Percentiles rank a stretch among this genome's conserved stretches.
These are phyloP conservation scores for Acutogordius australiensis DNA, from an alignment of 2,888 invertebrate species.

Conservation along the genomic window DNA sequence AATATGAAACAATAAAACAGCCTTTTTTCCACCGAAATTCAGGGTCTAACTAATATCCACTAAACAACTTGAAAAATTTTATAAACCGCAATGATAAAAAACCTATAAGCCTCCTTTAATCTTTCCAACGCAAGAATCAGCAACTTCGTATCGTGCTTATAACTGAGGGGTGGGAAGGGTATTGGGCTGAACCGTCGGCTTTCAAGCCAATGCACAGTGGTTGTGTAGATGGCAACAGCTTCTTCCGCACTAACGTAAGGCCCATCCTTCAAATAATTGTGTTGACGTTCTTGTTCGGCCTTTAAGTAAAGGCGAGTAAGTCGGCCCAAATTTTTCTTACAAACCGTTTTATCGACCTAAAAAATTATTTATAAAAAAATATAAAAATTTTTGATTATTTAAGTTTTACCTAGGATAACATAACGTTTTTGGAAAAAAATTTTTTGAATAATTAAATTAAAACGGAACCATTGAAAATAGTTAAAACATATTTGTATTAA, in stretches of 20 bases:
- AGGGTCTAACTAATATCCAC: too few species aligned
- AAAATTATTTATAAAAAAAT: too few species aligned
- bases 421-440: too few species aligned
- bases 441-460: too few species aligned
- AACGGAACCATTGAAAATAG: too few species aligned
- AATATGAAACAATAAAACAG: too few species aligned
- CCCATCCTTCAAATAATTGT: conserved; percentile 95
- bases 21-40: too few species aligned
- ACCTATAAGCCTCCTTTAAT: conserved; percentile 70
- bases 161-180: conserved; percentile 91
- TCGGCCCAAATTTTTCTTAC: conserved; percentile 96
- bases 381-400: too few species aligned
- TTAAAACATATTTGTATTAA: too few species aligned
- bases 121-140: conserved; percentile 80
- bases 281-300: conserved; percentile 87
- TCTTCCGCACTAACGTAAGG: conserved; percentile 98
- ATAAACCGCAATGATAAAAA: too few species aligned
- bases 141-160: conserved; percentile 95
- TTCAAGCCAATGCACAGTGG: conserved; percentile 97
- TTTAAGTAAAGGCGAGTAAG: conserved; percentile 79
- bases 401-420: too few species aligned
- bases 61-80: too few species aligned
- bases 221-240: conserved; percentile 96
- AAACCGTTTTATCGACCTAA: conserved; percentile 78
- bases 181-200: conserved; percentile 91